Base-by-base conservation (phyloP, 2,797 vertebrate species). In the Chelidonichthys spinosus region DNA sequence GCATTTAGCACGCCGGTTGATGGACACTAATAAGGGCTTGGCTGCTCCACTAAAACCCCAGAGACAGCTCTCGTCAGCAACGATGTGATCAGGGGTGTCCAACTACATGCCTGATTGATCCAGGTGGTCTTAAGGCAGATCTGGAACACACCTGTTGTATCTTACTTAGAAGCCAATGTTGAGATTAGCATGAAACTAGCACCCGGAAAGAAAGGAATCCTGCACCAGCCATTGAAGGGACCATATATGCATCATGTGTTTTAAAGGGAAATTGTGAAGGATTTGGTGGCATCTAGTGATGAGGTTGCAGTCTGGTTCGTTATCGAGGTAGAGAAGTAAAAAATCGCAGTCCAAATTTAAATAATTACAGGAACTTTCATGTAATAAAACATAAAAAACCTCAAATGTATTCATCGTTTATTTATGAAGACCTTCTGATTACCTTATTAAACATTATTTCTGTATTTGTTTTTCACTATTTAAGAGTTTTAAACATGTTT, bases 11-110 rank as follows among this genome's bases (percentile, higher is more conserved):
- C 49, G 39, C 69, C 63, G 50, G 63, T 79, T 91, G 92, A 92
- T 90, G 74, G 91, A 92, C 91, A 87, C 88, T 92, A 92, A 93
- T 89, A 87, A 74, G 86, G 72, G 59, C 65, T 82, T 76, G 86
- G 85, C 83, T 83, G 82, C 75, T 78, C 55, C 37, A 78, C 78
- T 73, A 79, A 82, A 84, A 86, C 77, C 87, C 78, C 76, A 81
- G 82, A 89, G 84, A 81, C 71, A 86, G 76, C 62, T 69, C 84
- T 65, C 81, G 87, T 89, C 91, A 87, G 83, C 68, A 72, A 68
- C 72, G 69, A 69, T 76, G 67, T 72, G 86, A 87, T 86, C 78
- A 76, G 79, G 67, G 72, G 64, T 85, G 78, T 81, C 78, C 63
- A 79, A 85, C 62, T 59, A 72, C 76, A 78, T 53, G 64, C 70